Conservation (phyloP, 2,888 invertebrate genomes). For the Tolmerus cingulatus region DNA sequence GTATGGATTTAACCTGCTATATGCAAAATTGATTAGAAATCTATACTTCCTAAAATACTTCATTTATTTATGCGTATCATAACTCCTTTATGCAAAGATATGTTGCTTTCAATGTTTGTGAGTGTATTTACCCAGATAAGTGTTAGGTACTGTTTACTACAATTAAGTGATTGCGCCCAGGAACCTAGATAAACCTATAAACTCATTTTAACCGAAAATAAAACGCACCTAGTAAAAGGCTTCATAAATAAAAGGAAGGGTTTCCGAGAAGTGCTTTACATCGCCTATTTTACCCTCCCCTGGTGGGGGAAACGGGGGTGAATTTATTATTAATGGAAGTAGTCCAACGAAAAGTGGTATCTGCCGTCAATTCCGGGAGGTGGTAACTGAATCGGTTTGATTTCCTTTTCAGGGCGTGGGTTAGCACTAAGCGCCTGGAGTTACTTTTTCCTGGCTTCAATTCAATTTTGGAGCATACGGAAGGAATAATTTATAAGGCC, state of each 20-base stretch:
- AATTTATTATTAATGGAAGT: slow-evolving; percentile 2
- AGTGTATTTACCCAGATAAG: not conserved
- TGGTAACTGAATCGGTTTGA: slow-evolving; percentile 1
- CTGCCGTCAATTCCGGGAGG: not conserved
- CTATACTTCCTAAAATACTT: too few relatives aligned
- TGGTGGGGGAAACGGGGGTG: not conserved
- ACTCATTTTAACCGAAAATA: slow-evolving; percentile 41
- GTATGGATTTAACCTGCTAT: too few relatives aligned
- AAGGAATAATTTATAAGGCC: slow-evolving; percentile 42
- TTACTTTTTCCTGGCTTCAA: not conserved
- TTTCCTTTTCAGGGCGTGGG: not conserved
- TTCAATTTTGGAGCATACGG: slow-evolving; percentile 42
- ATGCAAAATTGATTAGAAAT: too few relatives aligned
- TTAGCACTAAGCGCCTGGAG: too few relatives aligned
- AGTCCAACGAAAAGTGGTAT: not conserved
- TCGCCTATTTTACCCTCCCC: not conserved
- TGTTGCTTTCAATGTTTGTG: too few relatives aligned
- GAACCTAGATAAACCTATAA: slow-evolving; percentile 31
- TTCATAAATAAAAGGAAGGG: not conserved
- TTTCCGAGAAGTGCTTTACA: not conserved
- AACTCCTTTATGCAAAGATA: too few relatives aligned
- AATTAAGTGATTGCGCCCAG: not conserved
- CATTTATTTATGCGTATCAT: too few relatives aligned
- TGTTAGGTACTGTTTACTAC: not conserved
- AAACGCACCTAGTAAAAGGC: slow-evolving; percentile 40